These are phyloP conservation scores for Fragum fragum DNA, from an alignment of 2,888 invertebrate species.

Conservation along the genomic window DNA sequence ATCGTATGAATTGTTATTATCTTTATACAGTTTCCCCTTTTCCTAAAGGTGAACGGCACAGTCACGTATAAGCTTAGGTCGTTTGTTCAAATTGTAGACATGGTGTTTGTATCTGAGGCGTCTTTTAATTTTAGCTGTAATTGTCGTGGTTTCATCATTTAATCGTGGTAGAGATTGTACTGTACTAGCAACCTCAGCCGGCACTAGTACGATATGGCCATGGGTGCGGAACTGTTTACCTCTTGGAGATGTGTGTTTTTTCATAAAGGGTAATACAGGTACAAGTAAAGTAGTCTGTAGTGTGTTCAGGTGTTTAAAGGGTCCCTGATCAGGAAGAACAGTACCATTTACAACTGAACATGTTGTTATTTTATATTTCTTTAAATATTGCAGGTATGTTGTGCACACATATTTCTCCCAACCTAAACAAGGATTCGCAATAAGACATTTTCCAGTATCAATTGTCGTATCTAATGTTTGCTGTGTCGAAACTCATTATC, in stretches of 20 bases:
- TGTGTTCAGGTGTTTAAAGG: constrained; percentile 39
- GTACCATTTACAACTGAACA: constrained; percentile 18
- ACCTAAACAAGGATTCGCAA: background rate
- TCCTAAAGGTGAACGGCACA: constrained; percentile 14
- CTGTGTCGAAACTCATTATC: constrained; percentile 22
- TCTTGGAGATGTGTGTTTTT: constrained; percentile 50
- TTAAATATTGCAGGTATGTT: constrained; percentile 25
- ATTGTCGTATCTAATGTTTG: constrained; percentile 15
- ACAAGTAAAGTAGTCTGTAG: constrained; percentile 32
- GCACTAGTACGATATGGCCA: constrained; percentile 65
- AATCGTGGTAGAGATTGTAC: constrained; percentile 49
- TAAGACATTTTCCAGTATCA: constrained; percentile 23
- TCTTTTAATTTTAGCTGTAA: constrained; percentile 22
- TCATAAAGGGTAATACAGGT: constrained; percentile 41
- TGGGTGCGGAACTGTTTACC: constrained; percentile 48
- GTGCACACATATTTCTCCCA: constrained; percentile 30
- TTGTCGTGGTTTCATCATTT: constrained; percentile 44
- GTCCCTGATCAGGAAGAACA: constrained; percentile 30
- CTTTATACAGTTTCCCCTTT: constrained; percentile 40
- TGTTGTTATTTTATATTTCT: constrained; percentile 43
- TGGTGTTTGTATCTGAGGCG: constrained; percentile 28
- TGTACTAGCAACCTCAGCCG: constrained; percentile 58
- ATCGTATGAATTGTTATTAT: constrained; percentile 35
- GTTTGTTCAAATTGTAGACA: constrained; percentile 39
- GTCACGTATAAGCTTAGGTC: constrained; percentile 35